Evolutionary conservation across 2,113 vertebrate genomes (phyloP).

Genomic region (Gallinago undulata): DNA sequence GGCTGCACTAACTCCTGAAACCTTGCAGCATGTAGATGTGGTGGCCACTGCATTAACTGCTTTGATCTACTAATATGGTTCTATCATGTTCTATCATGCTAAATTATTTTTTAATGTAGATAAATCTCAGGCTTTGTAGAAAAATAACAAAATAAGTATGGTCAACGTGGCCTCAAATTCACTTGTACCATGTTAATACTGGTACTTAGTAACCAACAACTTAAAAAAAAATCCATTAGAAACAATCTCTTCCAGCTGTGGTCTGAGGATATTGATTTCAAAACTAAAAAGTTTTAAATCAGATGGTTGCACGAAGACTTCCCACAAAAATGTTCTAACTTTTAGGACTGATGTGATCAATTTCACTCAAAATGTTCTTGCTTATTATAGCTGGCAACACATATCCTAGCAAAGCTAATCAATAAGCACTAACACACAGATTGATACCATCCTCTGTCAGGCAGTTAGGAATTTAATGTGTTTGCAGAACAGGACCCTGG

Average conservation of each 20-base stretch:
- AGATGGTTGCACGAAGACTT: constrained; percentile 25
- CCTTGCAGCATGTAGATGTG: not conserved
- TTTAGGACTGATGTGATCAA: constrained; percentile 57
- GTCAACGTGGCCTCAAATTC: not conserved
- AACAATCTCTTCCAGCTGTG: constrained; percentile 22
- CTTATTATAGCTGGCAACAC: constrained; percentile 54
- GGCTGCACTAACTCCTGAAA: not conserved
- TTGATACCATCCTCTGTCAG: constrained; percentile 61
- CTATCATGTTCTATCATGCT: not conserved
- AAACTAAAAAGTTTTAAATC: constrained; percentile 47
- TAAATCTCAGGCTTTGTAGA: not conserved
- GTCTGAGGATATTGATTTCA: constrained; percentile 17
- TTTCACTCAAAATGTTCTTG: constrained; percentile 42
- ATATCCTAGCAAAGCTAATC: constrained; percentile 53
- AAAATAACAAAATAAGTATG: not conserved
- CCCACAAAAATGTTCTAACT: constrained; percentile 38
- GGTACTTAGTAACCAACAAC: not conserved
- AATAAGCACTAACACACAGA: constrained; percentile 64
- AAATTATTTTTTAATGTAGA: not conserved
- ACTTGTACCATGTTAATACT: not conserved
- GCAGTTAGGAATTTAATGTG: constrained; percentile 50
- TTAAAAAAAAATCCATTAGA: constrained; percentile 9
- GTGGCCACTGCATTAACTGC: not conserved
- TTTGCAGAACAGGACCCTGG: constrained; percentile 45
- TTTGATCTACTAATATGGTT: not conserved